Evolutionary conservation across 2,797 vertebrate genomes (phyloP), one percentile per base, ranked within the genome.

Genomic region (Sciurus carolinensis): DNA sequence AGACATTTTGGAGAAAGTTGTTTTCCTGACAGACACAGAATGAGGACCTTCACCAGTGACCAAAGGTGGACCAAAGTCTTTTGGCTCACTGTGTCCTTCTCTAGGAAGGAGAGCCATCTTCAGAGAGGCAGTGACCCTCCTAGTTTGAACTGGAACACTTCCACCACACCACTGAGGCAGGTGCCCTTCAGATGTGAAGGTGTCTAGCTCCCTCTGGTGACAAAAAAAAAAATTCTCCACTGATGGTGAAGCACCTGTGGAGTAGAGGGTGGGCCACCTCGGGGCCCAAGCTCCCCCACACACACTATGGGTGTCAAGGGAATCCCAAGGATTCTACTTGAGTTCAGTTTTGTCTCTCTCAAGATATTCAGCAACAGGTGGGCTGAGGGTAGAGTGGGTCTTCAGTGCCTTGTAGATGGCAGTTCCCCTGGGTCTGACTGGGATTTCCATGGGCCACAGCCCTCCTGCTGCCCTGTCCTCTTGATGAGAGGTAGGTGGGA

Each of bases 191-290:
- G 75, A 52, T 72, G 64, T 30, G 26, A 9, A 3, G 93, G 94
- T 36, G 33, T 95, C 87, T 95, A 84, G 84, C 87, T 87, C 94
- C 97, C 87, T 94, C 94, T 95, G 91, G 90, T 95, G 96, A 39
- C 18, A 0, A 26, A 33, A 64, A 59, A 30, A 87, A 30, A 87
- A 22, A 5, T 2, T 2, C 30, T 50, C 57, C 67, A 26, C n/a
- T 0, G 28, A 22, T 22, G 28, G 28, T 11, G 33, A 36, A 28
- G 4, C 3, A 2, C 71, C 69, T 84, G 52, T 64, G 30, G 26
- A 47, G 39, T 15, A 24, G 18, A 76, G 30, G 79, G 28, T 10
- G 2, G 9, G 8, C 57, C 30, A 82, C 73, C 18, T 8, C 2
- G 39, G 42, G 59, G 18, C n/a, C 50, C 10, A 24, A 22, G 36